Base-by-base conservation (phyloP, 2,113 vertebrate genomes). In the Eulacestoma nigropectus region DNA sequence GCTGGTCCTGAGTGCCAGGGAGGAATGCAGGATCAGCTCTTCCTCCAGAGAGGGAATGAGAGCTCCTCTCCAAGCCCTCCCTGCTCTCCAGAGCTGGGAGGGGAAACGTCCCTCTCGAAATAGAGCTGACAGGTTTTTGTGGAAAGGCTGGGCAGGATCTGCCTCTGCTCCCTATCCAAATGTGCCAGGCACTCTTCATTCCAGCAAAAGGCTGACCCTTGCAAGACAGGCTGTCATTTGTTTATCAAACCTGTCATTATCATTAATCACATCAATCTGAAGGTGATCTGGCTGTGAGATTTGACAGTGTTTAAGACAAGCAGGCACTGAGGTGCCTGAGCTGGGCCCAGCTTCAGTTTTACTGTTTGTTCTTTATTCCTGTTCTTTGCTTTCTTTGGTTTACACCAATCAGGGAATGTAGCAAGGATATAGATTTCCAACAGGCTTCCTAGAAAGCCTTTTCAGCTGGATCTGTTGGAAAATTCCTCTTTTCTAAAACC, bases 211-310 rank as follows among this genome's bases (percentile, higher is more conserved):
- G 84, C 85, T 86, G 67, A 67, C 68, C 67, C 84, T 85, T 65
- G 93, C 84, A 91, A 52, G 84, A 44, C 53, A 74, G 72, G 84
- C 82, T 96, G 79, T 37, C 78, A 86, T 96, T 95, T 94, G 67
- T 55, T 83, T 86, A 29, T 90, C 88, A 11, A 11, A 15, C 56
- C 88, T 56, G 80, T 77, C 72, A 77, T 90, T 77, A 77, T 4
- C 80, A 23, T 33, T 30, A 20, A 1, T 89, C 60, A 17, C 60
- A 59, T 77, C 80, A 17, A 11, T 55, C 56, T 60, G 26, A 42
- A 74, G 46, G 46, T 10, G 87, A 94, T 74, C 53, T 69, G 77
- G 16, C 74, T 4, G 13, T 67, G 67, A 73, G 62, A 57, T 44
- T 10, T 49, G 4, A 18, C 87, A 82, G 0, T 26, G 39, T 52